Conservation (phyloP, 30 jellyfish, hydroid and myxozoan genomes). For the Thelohanellus kitauei region DNA sequence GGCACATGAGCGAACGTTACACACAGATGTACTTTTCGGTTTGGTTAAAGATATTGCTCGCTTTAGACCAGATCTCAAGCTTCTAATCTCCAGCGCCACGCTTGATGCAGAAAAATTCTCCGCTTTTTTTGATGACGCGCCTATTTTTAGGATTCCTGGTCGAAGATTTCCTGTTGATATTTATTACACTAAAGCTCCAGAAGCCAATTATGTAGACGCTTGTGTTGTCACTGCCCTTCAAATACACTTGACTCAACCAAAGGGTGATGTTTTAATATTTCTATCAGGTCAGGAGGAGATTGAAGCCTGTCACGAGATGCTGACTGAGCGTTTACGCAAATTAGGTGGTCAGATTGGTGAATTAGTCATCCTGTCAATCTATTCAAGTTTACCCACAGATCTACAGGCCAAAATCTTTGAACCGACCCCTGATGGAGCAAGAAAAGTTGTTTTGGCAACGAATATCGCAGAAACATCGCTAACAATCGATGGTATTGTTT, state of each 20-base stretch:
- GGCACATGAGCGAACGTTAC: conserved; percentile 93
- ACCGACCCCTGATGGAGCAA: conserved; percentile 99
- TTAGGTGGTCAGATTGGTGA: conserved; percentile 63
- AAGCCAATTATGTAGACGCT: conserved; percentile 87
- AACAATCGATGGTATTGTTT: conserved; percentile 36
- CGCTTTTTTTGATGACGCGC: conserved; percentile 89
- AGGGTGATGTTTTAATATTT: conserved; percentile 74
- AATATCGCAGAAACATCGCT: conserved; percentile 58
- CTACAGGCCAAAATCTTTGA: conserved; percentile 90
- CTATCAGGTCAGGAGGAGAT: conserved; percentile 93
- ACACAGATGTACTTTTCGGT: conserved; percentile 77
- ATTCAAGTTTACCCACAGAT: conserved; percentile 89
- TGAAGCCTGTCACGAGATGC: conserved; percentile 59
- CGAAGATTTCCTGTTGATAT: conserved; percentile 88
- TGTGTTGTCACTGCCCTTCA: conserved; percentile 89
- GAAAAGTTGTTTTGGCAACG: conserved; percentile 84
- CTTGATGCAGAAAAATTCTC: conserved; percentile 93
- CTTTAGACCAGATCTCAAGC: conserved; percentile 49
- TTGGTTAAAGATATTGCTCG: conserved; percentile 83
- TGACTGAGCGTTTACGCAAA: conserved; percentile 43
- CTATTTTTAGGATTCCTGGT: conserved; percentile 92
- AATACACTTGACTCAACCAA: conserved; percentile 83
- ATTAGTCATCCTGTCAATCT: conserved; percentile 42
- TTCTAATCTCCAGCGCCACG: conserved; percentile 87
- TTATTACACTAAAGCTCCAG: conserved; percentile 92